phyloP scores from a whole-genome alignment of 2,113 vertebrate genomes.

The Heteronetta atricapilla region DNA sequence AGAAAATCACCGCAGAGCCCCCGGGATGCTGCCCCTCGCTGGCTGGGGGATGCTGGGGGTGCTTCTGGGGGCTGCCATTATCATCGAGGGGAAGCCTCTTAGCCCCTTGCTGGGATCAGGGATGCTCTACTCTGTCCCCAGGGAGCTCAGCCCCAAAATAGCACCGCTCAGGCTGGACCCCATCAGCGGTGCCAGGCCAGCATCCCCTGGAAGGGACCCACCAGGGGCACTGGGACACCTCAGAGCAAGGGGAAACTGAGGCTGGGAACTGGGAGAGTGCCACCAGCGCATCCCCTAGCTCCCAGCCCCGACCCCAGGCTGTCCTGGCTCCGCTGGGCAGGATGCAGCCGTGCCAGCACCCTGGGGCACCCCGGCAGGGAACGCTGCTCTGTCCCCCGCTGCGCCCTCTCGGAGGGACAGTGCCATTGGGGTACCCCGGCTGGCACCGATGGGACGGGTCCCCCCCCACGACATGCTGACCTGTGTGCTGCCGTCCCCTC shows the following conservation, averaged over 20 bases:
- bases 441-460: background rate
- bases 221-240: background rate
- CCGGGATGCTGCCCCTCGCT: background rate
- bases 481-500: conserved; percentile 34
- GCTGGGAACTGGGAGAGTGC: background rate
- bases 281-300: background rate
- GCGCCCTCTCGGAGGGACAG: background rate
- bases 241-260: background rate
- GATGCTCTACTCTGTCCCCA: background rate
- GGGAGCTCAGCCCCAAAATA: background rate
- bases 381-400: accelerated
- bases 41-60: background rate
- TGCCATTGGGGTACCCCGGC: background rate
- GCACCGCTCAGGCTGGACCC: background rate
- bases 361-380: accelerated
- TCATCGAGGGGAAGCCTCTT: accelerated
- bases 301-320: background rate
- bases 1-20: background rate
- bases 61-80: background rate
- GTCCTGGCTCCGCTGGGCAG: accelerated
- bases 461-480: conserved; percentile 47
- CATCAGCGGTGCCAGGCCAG: background rate
- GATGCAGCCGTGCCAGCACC: too few species aligned
- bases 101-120: accelerated
- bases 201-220: background rate